Evolutionary conservation across 2,797 vertebrate genomes (phyloP).

Genomic region (Trachurus trachurus): DNA sequence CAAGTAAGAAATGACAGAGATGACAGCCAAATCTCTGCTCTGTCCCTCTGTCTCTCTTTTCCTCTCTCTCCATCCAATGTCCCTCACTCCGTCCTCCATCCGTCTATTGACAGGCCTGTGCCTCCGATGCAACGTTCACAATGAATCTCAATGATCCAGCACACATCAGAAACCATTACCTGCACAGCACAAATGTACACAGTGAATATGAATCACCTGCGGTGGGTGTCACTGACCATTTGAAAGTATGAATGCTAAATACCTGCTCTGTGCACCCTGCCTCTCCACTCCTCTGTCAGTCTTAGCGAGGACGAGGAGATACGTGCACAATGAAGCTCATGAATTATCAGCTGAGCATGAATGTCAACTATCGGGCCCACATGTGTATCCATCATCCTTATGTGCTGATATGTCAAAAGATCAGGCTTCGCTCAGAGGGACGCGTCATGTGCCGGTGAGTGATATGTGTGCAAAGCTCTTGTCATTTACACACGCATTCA

Average conservation of each 20-base stretch:
- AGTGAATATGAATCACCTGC: slow-evolving; percentile 70
- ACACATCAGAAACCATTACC: slow-evolving; percentile 67
- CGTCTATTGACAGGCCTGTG: slow-evolving; percentile 69
- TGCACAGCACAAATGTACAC: slow-evolving; percentile 68
- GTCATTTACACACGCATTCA: slow-evolving; percentile 70
- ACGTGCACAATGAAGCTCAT: slow-evolving; percentile 74
- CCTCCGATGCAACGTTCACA: slow-evolving; percentile 49
- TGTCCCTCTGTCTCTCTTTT: slow-evolving; percentile 1
- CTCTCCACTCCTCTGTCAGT: slow-evolving; percentile 58
- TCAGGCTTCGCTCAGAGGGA: slow-evolving; percentile 44
- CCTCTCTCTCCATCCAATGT: slow-evolving; percentile 38
- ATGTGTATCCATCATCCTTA: slow-evolving; percentile 73
- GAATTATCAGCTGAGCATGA: slow-evolving; percentile 77
- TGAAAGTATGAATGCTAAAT: slow-evolving; percentile 72
- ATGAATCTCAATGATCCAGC: slow-evolving; percentile 79
- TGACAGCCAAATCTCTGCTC: slow-evolving; percentile 71
- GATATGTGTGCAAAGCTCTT: slow-evolving; percentile 57
- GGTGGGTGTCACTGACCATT: slow-evolving; percentile 61
- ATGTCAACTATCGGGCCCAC: slow-evolving; percentile 70
- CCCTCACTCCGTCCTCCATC: slow-evolving; percentile 42
- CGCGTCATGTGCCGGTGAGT: slow-evolving; percentile 38
- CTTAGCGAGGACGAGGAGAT: slow-evolving; percentile 49
- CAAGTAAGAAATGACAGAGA: slow-evolving; percentile 79
- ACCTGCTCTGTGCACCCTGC: slow-evolving; percentile 20
- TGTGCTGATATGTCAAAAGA: slow-evolving; percentile 63